These are phyloP conservation scores for Actinia equina DNA, from an alignment of 64 coral and sea anemone genomes.

Conservation along the genomic window DNA sequence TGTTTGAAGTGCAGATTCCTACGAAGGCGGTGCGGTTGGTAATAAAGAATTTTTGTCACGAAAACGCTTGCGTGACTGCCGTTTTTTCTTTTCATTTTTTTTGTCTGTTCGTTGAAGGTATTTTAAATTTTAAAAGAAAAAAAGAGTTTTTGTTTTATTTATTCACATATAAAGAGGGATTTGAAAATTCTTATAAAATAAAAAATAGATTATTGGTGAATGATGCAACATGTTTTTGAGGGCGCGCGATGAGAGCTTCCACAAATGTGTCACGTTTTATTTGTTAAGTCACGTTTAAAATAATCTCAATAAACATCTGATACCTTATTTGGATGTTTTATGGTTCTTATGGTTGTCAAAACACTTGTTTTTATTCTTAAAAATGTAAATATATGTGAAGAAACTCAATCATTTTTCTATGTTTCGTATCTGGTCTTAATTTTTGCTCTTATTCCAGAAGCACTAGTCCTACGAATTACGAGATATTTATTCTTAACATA, in stretches of 20 bases:
- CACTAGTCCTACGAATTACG: too few species aligned
- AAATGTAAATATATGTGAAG: background rate
- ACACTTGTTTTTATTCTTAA: background rate
- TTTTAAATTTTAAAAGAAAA: background rate
- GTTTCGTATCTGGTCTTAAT: too few species aligned
- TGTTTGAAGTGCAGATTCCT: conserved; percentile 1
- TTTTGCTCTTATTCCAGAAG: too few species aligned
- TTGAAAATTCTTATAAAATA: background rate
- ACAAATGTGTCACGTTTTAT: background rate
- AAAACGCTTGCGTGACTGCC: background rate
- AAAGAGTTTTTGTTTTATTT: background rate
- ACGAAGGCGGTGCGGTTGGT: background rate
- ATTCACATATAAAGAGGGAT: background rate
- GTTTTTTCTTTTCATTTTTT: background rate
- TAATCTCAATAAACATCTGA: background rate
- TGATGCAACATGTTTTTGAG: too few species aligned
- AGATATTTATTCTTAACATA: too few species aligned
- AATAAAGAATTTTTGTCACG: background rate
- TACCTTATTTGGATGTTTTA: background rate
- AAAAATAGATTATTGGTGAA: background rate
- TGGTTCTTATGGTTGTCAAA: background rate
- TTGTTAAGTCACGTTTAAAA: background rate
- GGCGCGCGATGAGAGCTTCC: too few species aligned
- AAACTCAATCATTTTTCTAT: background rate
- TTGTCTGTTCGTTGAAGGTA: background rate